phyloP scores from a whole-genome alignment of 2,113 vertebrate genomes.

The Vidua macroura region DNA sequence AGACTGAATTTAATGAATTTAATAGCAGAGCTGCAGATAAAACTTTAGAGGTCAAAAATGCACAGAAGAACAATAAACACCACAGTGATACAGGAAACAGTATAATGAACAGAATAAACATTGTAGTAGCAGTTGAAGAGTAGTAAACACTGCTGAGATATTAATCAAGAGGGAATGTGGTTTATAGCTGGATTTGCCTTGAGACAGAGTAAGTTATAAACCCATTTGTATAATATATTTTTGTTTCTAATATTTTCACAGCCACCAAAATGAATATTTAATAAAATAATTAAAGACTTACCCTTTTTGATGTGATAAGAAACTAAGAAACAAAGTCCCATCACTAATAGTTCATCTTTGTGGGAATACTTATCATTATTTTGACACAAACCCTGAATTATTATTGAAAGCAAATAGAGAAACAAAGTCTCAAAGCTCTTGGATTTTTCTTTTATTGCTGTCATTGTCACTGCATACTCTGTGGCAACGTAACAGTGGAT shows the following conservation, averaged over 20 bases:
- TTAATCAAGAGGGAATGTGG: conserved; percentile 68
- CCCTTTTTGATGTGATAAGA: conserved; percentile 64
- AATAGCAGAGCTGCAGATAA: conserved; percentile 42
- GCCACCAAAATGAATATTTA: conserved; percentile 74
- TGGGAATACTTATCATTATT: conserved; percentile 73
- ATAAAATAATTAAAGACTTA: conserved; percentile 74
- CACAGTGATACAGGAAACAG: conserved; percentile 54
- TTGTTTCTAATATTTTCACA: conserved; percentile 71
- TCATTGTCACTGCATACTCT: conserved; percentile 57
- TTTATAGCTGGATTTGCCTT: conserved; percentile 60
- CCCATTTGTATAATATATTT: conserved; percentile 68
- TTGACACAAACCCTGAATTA: conserved; percentile 71
- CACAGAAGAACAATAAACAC: conserved; percentile 71
- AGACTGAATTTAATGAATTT: conserved; percentile 4
- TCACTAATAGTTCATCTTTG: conserved; percentile 68
- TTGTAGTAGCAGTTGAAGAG: conserved; percentile 40
- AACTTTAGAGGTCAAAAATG: conserved; percentile 73
- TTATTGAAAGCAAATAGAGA: conserved; percentile 73
- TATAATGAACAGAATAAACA: conserved; percentile 73
- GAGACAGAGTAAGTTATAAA: conserved; percentile 65
- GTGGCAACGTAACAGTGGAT: conserved; percentile 49
- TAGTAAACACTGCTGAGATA: conserved; percentile 52
- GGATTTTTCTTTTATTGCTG: conserved; percentile 64
- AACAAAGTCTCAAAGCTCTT: conserved; percentile 61
- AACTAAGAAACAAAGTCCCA: conserved; percentile 62